Evolutionary conservation across 2,113 vertebrate genomes (phyloP), one percentile per base, ranked within the genome.

Genomic region (Prochilodus magdalenae): DNA sequence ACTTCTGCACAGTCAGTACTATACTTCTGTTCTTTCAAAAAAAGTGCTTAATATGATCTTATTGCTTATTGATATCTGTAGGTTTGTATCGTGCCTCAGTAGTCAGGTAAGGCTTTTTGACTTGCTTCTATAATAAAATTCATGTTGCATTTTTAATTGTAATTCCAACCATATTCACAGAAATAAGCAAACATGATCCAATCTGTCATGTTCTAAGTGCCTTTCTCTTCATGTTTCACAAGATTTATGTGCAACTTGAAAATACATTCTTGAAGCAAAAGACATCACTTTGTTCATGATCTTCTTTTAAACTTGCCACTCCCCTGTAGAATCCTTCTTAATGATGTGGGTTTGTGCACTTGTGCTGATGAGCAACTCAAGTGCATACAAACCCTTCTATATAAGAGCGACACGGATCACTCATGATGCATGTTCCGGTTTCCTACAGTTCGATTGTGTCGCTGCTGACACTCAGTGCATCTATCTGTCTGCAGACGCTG

Each of bases 401-500:
- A 27, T 53, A 1, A 8, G 26, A 65, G 27, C 20, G 15, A 26
- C 70, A 33, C 14, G 22, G 22, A 20, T 51, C 29, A 55, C 18
- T 81, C 33, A 24, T 16, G 24, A 24, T 16, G 24, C 15, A 13
- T 49, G 55, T 51, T 27, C 62, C 29, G 63, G 49, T 55, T 66
- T 69, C 47, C 83, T 92, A 95, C 80, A 95, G 85, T 62, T 95
- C 94, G 78, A 95, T 95, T 0, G 94, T 95, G 87, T 95, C 94
- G 84, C 94, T 95, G 86, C 92, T 92, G 85, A 95, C 80, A 82
- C 94, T 95, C 11, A 94, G 87, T 33, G 93, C 87, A 78, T 95
- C 94, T 62, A 95, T 94, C 87, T 95, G 93, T 87, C 85, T 87
- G 89, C 94, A 95, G 55, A 94, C 94, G 2, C 85, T 90, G 51